These are phyloP conservation scores for Oligia fasciuncula DNA, from an alignment of 2,888 invertebrate species.

Conservation along the genomic window DNA sequence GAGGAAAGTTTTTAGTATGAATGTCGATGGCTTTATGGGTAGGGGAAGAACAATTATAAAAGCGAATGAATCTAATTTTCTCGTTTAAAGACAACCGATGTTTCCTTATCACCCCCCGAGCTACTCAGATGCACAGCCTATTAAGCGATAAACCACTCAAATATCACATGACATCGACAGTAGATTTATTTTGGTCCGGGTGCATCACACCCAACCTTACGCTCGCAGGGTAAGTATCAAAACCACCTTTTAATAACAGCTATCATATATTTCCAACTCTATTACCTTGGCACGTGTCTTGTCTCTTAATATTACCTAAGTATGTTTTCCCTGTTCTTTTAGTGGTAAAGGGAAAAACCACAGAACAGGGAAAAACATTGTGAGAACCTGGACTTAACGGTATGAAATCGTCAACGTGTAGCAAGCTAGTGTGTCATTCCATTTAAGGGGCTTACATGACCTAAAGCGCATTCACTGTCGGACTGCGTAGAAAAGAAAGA, in stretches of 20 bases:
- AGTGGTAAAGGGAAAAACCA: neutral
- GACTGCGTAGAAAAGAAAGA: no score
- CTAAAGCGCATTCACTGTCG: no score
- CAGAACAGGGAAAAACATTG: conserved; percentile 7
- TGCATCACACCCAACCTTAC: neutral
- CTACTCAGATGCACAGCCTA: neutral
- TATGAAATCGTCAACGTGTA: neutral
- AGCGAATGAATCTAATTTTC: no score
- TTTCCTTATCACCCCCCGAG: neutral
- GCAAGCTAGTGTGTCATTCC: neutral
- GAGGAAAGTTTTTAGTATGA: no score
- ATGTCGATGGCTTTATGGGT: no score
- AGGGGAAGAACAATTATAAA: no score
- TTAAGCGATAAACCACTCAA: no score
- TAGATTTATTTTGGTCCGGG: no score
- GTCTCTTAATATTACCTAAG: conserved; percentile 37
- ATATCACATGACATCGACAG: no score
- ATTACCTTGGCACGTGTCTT: conserved; percentile 34
- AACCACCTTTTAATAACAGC: neutral
- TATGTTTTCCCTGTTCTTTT: conserved; percentile 19
- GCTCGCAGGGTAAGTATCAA: neutral
- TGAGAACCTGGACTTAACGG: neutral
- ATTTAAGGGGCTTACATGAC: neutral
- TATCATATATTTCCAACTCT: conserved; percentile 1
- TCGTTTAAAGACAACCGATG: neutral